phyloP scores from a whole-genome alignment of 2,797 vertebrate species.

The Miichthys miiuy region DNA sequence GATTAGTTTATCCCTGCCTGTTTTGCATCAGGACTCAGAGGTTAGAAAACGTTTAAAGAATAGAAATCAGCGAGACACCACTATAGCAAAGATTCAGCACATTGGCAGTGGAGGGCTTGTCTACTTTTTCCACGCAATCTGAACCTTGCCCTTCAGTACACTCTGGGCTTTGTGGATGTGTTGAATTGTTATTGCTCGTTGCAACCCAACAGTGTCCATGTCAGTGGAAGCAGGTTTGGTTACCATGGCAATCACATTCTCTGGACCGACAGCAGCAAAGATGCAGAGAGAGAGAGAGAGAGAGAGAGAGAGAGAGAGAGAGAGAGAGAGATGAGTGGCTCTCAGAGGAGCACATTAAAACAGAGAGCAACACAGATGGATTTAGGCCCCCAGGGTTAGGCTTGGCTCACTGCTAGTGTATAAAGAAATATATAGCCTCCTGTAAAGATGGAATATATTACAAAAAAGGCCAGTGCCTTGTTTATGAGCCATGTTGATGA shows the following conservation, averaged over 20 bases:
- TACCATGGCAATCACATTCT: constrained; percentile 72
- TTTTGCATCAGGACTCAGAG: neutral
- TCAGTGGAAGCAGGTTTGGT: constrained; percentile 55
- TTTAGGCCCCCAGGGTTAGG: constrained; percentile 66
- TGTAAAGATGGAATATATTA: constrained; percentile 63
- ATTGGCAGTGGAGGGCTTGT: constrained; percentile 20
- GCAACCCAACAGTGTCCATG: constrained; percentile 40
- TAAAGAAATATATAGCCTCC: constrained; percentile 68
- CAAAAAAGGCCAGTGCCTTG: constrained; percentile 42
- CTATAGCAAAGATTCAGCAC: neutral
- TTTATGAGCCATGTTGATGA: constrained; percentile 63
- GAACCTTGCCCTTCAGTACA: constrained; percentile 51
- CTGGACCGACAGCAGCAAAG: constrained; percentile 52
- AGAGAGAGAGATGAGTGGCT: constrained; percentile 67
- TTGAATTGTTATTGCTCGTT: constrained; percentile 49
- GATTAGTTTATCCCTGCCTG: constrained; percentile 11
- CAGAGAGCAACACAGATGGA: constrained; percentile 70
- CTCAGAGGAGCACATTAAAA: constrained; percentile 79
- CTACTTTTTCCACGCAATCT: constrained; percentile 1
- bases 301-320: constrained; percentile 35
- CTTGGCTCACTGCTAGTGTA: constrained; percentile 62
- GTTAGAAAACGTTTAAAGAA: constrained; percentile 6
- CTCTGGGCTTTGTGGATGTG: constrained; percentile 44
- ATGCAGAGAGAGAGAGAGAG: constrained; percentile 33
- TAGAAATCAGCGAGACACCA: constrained; percentile 17